Percentiles rank a stretch among this genome's conserved stretches.
These are phyloP conservation scores for Rosalia funebris DNA, from an alignment of 2,888 invertebrate species.

Conservation along the genomic window DNA sequence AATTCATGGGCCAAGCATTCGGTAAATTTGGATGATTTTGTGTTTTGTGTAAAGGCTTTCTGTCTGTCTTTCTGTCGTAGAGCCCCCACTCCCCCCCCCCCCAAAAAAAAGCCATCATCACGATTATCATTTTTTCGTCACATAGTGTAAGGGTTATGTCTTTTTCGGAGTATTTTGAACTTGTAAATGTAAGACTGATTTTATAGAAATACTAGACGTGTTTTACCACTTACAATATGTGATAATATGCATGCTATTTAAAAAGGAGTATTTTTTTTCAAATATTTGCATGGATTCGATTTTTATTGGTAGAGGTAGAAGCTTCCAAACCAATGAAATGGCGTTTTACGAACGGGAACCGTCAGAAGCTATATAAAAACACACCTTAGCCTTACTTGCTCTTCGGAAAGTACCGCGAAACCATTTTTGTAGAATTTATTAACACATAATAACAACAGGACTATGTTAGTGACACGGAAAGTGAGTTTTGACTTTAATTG, in stretches of 20 bases:
- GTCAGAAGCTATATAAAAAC: too few species aligned
- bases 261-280: slow-evolving; percentile 3
- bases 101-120: slow-evolving; percentile 29
- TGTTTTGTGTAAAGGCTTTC: slow-evolving; percentile 59
- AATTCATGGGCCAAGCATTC: slow-evolving; percentile 59
- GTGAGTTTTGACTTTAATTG: too few species aligned
- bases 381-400: too few species aligned
- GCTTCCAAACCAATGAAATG: background rate
- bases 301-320: slow-evolving; percentile 4
- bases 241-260: slow-evolving; percentile 9
- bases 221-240: slow-evolving; percentile 7
- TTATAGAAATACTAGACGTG: background rate
- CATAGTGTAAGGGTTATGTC: slow-evolving; percentile 7
- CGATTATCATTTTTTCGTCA: slow-evolving; percentile 10
- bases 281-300: slow-evolving; percentile 2
- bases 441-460: too few species aligned
- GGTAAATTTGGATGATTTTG: slow-evolving; percentile 58
- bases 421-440: too few species aligned
- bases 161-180: background rate
- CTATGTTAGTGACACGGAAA: too few species aligned
- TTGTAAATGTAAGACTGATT: background rate
- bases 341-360: too few species aligned
- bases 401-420: too few species aligned
- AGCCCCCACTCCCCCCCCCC: slow-evolving; percentile 29
- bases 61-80: slow-evolving; percentile 62